Conservation (phyloP, 2,888 invertebrate genomes). For the Hartigia nigra region DNA sequence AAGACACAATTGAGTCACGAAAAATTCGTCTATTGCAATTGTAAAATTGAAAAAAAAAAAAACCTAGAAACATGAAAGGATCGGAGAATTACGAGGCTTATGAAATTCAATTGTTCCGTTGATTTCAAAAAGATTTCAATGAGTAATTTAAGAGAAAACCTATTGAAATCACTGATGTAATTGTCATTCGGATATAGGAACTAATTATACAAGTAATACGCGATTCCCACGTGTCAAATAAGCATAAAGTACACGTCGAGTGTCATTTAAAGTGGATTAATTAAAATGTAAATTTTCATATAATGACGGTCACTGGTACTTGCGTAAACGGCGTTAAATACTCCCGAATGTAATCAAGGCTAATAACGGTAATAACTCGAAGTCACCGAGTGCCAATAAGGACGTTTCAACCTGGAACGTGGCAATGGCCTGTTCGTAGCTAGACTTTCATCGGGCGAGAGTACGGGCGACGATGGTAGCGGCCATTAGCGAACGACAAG, state of each 20-base stretch:
- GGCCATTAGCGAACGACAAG: neutral
- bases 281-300: neutral
- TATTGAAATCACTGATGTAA: neutral
- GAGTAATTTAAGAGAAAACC: too few species aligned
- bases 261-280: neutral
- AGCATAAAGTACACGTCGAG: neutral
- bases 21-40: too few species aligned
- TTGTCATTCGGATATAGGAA: neutral
- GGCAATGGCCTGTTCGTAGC: neutral
- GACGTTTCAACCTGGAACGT: neutral
- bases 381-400: neutral
- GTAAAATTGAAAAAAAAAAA: too few species aligned
- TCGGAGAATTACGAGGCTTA: too few species aligned
- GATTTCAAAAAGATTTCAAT: too few species aligned
- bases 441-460: neutral
- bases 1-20: too few species aligned
- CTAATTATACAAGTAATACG: neutral
- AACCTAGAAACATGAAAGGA: too few species aligned
- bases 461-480: neutral
- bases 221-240: neutral
- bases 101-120: too few species aligned
- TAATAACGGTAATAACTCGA: neutral
- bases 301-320: neutral
- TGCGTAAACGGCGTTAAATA: neutral
- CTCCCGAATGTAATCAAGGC: neutral